phyloP scores from a whole-genome alignment of 2,888 invertebrate species.

The Ennomos fuscantarius region DNA sequence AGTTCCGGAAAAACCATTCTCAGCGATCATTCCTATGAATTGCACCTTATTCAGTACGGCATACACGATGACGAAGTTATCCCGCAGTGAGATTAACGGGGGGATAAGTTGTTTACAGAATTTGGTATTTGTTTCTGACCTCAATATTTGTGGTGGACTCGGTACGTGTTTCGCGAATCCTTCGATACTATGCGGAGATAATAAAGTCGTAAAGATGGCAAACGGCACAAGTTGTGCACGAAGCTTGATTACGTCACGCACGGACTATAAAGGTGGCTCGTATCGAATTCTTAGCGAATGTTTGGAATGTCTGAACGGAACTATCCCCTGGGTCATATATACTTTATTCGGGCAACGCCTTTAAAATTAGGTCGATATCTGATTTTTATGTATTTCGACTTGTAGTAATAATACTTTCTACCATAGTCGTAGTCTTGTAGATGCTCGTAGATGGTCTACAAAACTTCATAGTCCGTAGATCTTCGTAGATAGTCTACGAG shows the following conservation, averaged over 20 bases:
- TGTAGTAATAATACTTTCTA: too few species aligned
- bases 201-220: constrained; percentile 41
- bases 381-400: neutral
- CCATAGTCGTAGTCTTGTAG: too few species aligned
- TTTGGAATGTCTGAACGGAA: constrained; percentile 16
- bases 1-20: too few species aligned
- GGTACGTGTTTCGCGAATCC: constrained; percentile 13
- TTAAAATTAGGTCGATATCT: constrained; percentile 11
- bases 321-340: constrained; percentile 1
- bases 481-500: too few species aligned
- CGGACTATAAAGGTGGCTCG: constrained; percentile 36
- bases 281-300: constrained; percentile 35
- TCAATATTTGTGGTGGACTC: constrained; percentile 15
- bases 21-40: too few species aligned
- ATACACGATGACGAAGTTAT: too few species aligned
- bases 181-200: constrained; percentile 33
- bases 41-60: too few species aligned
- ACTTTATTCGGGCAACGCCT: neutral
- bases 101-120: constrained; percentile 4
- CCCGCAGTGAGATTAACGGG: too few species aligned
- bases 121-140: constrained; percentile 2
- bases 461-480: too few species aligned
- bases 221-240: constrained; percentile 33
- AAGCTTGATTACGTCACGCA: constrained; percentile 42
- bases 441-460: too few species aligned